Percentiles rank a stretch among this genome's conserved stretches.
Conservation (phyloP, 1,140 invertebrate species). For the Brachystomella parvula region DNA sequence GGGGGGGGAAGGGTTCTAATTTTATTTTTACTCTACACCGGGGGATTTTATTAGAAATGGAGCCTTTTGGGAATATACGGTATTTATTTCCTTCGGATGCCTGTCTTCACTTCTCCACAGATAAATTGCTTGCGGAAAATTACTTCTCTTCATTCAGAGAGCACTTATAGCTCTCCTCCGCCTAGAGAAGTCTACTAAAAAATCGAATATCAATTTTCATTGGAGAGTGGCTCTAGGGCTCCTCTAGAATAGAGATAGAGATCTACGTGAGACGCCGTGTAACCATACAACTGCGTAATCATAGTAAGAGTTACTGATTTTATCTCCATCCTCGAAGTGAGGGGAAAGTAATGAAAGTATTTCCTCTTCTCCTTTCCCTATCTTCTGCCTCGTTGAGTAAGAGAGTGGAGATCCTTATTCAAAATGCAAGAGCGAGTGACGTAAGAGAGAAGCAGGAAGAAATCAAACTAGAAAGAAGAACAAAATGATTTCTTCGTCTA, state of each 20-base stretch:
- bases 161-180: not conserved
- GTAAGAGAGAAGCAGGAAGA: not conserved
- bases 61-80: no score
- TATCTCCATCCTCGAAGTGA: not conserved
- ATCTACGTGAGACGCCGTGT: no score
- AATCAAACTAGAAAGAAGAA: not conserved
- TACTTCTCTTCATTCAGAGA: not conserved
- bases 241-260: not conserved
- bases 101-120: no score
- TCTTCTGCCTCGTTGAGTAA: not conserved
- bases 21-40: no score
- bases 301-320: not conserved
- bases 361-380: not conserved
- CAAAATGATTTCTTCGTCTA: not conserved
- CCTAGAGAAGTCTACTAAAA: not conserved
- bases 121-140: not conserved
- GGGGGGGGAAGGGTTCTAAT: no score
- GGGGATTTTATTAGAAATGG: no score
- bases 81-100: no score
- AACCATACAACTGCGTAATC: no score
- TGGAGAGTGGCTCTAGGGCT: not conserved
- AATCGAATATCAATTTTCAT: conserved; percentile 7
- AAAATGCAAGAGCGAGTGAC: not conserved
- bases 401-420: not conserved
- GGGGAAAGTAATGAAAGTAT: not conserved